Evolutionary conservation across 2,113 vertebrate species (phyloP), one percentile per base, ranked within the genome.

Genomic region (Phaethornis superciliosus): DNA sequence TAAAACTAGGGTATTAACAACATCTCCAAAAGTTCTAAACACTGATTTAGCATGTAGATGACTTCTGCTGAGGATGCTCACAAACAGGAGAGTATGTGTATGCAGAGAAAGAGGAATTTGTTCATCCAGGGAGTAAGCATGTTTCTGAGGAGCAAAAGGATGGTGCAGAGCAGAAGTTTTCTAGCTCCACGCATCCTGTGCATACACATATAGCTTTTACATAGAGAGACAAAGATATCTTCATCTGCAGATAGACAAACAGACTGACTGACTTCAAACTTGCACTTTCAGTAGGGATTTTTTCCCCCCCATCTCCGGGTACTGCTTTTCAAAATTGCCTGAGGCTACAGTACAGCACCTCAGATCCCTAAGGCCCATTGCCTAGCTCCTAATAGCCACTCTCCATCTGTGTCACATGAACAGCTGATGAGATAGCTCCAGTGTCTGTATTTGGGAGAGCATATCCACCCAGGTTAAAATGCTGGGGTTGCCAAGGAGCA

Each of bases 401-500:
- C 99, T 99, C 98, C 98, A 98, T 98, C 98, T 97, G 98, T 98
- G 98, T 98, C 98, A 98, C 98, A 98, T 96, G 97, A 98, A 97
- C 98, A 98, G 98, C 98, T 98, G 98, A 98, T 98, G 98, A 98
- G 99, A 99, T 98, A 97, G 98, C 98, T 98, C 98, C 98, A 98
- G 98, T 98, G 98, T 98, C 98, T 97, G 98, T 98, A 97, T 98
- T 98, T 98, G 98, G 98, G 98, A 98, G 98, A 98, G 98, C 98
- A 98, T 98, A 98, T 99, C 98, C 97, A 98, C 98, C 98, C 99
- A 99, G 99, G 99, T 99, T 99, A 99, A 98, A 99, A 99, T 99
- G 98, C 98, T 98, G 96, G 98, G 99, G 99, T 99, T 99, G 99
- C 99, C 99, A 99, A 98, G 99, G 99, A 99, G 99, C 99, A 99